phyloP scores from a whole-genome alignment of 2,888 invertebrate genomes.

The Melieria crassipennis region DNA sequence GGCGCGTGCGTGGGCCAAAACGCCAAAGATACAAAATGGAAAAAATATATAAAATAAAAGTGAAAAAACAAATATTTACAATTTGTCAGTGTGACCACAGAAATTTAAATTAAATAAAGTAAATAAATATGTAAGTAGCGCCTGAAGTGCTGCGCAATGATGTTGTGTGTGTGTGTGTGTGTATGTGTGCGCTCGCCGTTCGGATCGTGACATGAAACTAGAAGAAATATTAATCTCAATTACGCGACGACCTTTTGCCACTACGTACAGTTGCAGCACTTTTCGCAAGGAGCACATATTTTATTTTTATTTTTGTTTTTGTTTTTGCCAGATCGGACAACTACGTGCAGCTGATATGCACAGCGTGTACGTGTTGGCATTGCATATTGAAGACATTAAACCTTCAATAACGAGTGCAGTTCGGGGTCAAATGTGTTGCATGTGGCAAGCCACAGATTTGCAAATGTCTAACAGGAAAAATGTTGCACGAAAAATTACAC shows the following conservation, averaged over 20 bases:
- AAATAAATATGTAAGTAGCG: neutral
- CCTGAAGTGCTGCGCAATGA: neutral
- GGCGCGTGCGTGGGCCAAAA: constrained; percentile 28
- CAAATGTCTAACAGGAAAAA: too few species aligned
- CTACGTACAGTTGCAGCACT: too few species aligned
- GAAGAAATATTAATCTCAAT: constrained; percentile 30
- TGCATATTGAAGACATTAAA: neutral
- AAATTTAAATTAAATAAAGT: neutral
- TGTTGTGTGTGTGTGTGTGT: neutral
- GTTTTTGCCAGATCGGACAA: neutral
- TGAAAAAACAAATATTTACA: neutral
- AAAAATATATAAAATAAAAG: constrained; percentile 2
- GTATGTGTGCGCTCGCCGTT: constrained; percentile 8
- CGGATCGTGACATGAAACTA: constrained; percentile 30
- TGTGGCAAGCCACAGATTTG: too few species aligned
- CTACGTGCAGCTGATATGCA: neutral
- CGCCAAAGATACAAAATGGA: neutral
- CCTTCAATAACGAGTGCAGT: too few species aligned
- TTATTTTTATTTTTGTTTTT: too few species aligned
- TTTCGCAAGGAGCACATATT: too few species aligned
- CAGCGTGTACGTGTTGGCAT: neutral
- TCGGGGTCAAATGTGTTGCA: too few species aligned
- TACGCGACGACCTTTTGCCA: constrained; percentile 22
- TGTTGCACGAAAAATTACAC: too few species aligned
- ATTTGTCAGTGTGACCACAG: neutral